Percentiles rank a stretch among this genome's conserved stretches.
These are phyloP conservation scores for Heliconius sara DNA, from an alignment of 2,888 invertebrate species.

Conservation along the genomic window DNA sequence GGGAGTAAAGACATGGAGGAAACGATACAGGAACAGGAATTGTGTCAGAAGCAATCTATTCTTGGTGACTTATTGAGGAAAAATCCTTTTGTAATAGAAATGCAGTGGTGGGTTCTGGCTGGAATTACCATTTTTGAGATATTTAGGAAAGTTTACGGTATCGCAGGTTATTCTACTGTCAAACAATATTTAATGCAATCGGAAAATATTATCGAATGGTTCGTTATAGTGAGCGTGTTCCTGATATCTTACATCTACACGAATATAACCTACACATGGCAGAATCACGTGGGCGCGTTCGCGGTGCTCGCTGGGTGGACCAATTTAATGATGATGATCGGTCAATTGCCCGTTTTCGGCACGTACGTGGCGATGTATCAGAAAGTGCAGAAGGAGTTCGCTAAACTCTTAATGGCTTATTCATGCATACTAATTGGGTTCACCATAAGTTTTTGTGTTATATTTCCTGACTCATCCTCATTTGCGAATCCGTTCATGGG, in stretches of 20 bases:
- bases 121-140: slow-evolving; percentile 92
- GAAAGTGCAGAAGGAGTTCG: slow-evolving; percentile 93
- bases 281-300: slow-evolving; percentile 93
- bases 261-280: slow-evolving; percentile 90
- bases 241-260: slow-evolving; percentile 92
- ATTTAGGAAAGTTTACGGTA: slow-evolving; percentile 91
- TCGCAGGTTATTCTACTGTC: slow-evolving; percentile 92
- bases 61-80: slow-evolving; percentile 89
- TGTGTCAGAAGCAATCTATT: slow-evolving; percentile 91
- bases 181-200: slow-evolving; percentile 92
- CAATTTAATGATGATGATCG: slow-evolving; percentile 95
- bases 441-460: slow-evolving; percentile 94
- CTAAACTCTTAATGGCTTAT: slow-evolving; percentile 93
- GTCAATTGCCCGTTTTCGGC: slow-evolving; percentile 93
- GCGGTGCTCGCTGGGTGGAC: slow-evolving; percentile 94
- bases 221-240: slow-evolving; percentile 92
- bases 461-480: slow-evolving; percentile 92
- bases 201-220: slow-evolving; percentile 95
- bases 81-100: slow-evolving; percentile 90
- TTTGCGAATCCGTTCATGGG: slow-evolving; percentile 94
- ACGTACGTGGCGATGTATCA: slow-evolving; percentile 96
- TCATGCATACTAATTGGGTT: slow-evolving; percentile 93
- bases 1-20: slow-evolving; percentile 90
- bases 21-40: slow-evolving; percentile 87
- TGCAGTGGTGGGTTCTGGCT: slow-evolving; percentile 92